phyloP scores from a whole-genome alignment of 2,888 invertebrate genomes.

The Neoitamus cyanurus region DNA sequence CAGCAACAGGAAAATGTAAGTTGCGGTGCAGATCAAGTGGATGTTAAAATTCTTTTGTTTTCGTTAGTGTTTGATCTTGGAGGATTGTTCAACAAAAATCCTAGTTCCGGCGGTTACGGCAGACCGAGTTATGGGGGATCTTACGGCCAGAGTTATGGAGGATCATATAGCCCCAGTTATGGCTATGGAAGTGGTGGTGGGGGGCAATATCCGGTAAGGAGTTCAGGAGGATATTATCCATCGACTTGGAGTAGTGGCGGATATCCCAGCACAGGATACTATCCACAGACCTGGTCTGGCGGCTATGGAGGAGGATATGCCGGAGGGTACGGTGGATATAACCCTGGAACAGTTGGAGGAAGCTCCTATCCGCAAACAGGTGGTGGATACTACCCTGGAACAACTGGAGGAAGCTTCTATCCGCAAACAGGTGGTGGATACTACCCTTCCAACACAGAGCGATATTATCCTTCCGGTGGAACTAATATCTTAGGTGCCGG shows the following conservation, averaged over 20 bases:
- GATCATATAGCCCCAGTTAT: not conserved
- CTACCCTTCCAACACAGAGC: slow-evolving; percentile 45
- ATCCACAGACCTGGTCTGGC: slow-evolving; percentile 50
- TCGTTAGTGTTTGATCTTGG: slow-evolving; percentile 65
- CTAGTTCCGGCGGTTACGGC: slow-evolving; percentile 47
- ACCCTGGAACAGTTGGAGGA: slow-evolving; percentile 42
- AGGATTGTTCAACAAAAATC: slow-evolving; percentile 60
- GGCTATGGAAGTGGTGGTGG: slow-evolving; percentile 49
- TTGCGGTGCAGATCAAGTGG: slow-evolving; percentile 25
- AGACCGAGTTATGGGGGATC: slow-evolving; percentile 33
- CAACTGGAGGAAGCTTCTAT: slow-evolving; percentile 50
- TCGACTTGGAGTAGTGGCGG: not conserved
- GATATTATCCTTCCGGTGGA: slow-evolving; percentile 63
- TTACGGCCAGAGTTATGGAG: not conserved
- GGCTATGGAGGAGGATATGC: slow-evolving; percentile 54
- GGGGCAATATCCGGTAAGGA: slow-evolving; percentile 52
- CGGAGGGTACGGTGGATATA: slow-evolving; percentile 49
- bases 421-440: slow-evolving; percentile 45
- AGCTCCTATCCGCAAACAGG: slow-evolving; percentile 47
- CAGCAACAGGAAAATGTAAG: slow-evolving; percentile 66
- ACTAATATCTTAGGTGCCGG: slow-evolving; percentile 63
- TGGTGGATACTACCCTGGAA: slow-evolving; percentile 49
- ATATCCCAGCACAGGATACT: slow-evolving; percentile 21
- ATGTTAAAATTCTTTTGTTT: not conserved
- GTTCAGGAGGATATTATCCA: not conserved